phyloP scores from a whole-genome alignment of 2,113 vertebrate species.

The Helogale parvula region DNA sequence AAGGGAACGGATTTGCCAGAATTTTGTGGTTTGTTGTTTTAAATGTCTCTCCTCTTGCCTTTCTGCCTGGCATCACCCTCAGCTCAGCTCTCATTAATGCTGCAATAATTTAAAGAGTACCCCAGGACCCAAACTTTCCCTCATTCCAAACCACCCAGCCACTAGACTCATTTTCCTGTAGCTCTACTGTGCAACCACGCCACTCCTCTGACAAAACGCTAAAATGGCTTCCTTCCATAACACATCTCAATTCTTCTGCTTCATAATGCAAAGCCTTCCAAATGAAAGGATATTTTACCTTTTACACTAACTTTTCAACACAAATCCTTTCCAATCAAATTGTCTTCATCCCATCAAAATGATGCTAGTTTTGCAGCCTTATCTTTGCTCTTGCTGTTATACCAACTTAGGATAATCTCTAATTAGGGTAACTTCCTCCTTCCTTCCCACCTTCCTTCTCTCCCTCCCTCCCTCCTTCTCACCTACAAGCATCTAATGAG shows the following conservation, averaged over 20 bases:
- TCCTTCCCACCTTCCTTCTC: not conserved
- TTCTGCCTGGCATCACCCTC: not conserved
- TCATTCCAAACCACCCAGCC: conserved; percentile 34
- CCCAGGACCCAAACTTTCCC: not conserved
- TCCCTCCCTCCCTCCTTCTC: not conserved
- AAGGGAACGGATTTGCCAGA: not conserved
- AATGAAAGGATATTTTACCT: not conserved
- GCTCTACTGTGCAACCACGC: not conserved
- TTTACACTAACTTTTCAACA: conserved; percentile 4
- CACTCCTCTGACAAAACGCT: not conserved
- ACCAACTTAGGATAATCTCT: not conserved
- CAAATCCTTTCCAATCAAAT: not conserved
- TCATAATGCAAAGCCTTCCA: not conserved
- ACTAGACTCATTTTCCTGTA: not conserved
- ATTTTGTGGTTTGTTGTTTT: not conserved
- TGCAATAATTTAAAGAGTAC: not conserved
- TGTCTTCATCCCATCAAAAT: not conserved
- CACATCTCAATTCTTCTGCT: not conserved
- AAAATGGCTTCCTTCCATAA: not conserved
- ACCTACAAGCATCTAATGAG: not conserved
- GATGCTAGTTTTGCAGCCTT: not conserved
- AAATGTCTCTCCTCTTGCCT: conserved; percentile 6
- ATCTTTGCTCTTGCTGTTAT: not conserved
- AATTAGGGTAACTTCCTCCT: not conserved
- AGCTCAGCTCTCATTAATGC: not conserved